These are phyloP conservation scores for Brienomyrus brachyistius DNA, from an alignment of 2,113 vertebrate genomes.

Conservation along the genomic window DNA sequence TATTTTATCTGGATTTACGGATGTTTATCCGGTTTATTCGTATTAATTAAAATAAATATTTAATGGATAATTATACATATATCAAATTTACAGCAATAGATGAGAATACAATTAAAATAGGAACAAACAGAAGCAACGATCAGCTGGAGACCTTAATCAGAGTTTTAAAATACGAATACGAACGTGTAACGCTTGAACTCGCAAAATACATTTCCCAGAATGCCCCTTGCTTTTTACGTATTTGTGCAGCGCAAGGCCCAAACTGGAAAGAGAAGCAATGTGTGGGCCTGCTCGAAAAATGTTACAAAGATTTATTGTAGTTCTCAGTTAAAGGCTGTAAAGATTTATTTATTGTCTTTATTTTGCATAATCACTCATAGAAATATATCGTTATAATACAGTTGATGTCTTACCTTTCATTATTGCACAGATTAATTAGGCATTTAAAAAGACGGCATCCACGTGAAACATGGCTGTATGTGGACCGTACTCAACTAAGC, in stretches of 20 bases:
- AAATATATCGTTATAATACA: background rate
- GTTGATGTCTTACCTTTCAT: background rate
- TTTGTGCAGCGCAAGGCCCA: constrained; percentile 32
- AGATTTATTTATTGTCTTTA: background rate
- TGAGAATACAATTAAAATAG: background rate
- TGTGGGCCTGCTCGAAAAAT: constrained; percentile 33
- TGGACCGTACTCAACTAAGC: background rate
- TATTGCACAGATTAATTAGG: background rate
- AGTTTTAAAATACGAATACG: background rate
- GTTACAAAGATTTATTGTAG: background rate
- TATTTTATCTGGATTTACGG: background rate
- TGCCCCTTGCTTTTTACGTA: constrained; percentile 28
- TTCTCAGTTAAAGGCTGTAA: background rate
- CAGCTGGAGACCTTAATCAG: background rate
- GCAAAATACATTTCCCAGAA: constrained; percentile 50
- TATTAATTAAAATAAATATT: background rate
- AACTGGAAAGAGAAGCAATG: background rate
- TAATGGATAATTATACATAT: background rate
- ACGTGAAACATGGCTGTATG: background rate
- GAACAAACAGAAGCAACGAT: background rate
- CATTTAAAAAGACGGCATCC: background rate
- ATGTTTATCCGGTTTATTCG: background rate
- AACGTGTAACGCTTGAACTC: background rate
- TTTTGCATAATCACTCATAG: background rate
- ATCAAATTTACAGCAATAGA: background rate